These are phyloP conservation scores for Metellina segmentata DNA, from an alignment of 2,888 invertebrate species.

Conservation along the genomic window DNA sequence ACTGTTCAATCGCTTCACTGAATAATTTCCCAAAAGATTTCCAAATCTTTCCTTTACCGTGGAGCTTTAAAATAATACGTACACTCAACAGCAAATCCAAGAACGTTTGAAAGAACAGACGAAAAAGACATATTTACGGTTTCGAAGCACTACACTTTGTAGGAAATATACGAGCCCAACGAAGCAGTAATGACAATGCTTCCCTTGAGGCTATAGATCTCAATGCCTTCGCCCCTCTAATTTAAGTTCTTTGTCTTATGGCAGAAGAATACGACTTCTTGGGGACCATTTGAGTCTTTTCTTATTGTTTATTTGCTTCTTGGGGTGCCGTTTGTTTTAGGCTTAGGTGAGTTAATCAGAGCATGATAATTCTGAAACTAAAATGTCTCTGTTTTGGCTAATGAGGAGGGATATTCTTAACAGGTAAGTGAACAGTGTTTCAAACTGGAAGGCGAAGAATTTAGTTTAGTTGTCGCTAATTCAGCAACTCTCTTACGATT, in stretches of 20 bases:
- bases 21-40: too few species aligned
- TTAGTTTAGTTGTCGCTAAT: too few species aligned
- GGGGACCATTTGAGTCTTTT: background rate
- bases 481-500: too few species aligned
- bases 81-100: background rate
- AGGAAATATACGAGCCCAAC: background rate
- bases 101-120: background rate
- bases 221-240: background rate
- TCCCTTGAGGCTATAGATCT: background rate
- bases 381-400: too few species aligned
- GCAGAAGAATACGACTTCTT: slow-evolving; percentile 5
- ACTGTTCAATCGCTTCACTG: too few species aligned
- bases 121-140: background rate
- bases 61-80: background rate
- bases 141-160: background rate
- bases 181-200: background rate
- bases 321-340: background rate
- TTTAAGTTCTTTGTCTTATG: slow-evolving; percentile 17
- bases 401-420: too few species aligned
- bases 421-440: too few species aligned
- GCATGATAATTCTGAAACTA: background rate
- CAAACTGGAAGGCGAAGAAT: too few species aligned
- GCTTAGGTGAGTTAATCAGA: background rate
- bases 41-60: too few species aligned
- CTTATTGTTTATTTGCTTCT: background rate